phyloP scores from a whole-genome alignment of 64 coral and sea anemone species.

The Montipora efflorescens region DNA sequence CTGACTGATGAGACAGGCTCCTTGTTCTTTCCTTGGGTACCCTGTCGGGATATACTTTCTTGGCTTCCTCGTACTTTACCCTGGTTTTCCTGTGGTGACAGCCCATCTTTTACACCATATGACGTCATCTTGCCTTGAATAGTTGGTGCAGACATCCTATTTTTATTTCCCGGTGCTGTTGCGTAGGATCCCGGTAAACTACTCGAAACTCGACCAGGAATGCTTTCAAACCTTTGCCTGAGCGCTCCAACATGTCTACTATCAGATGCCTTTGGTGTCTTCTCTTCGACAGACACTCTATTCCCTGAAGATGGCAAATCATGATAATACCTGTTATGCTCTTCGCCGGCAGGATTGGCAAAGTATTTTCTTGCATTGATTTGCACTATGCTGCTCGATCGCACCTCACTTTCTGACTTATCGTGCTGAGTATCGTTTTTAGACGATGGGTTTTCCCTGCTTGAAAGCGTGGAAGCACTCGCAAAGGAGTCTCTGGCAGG shows the following conservation, averaged over 20 bases:
- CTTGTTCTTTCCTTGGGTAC: conserved; percentile 25
- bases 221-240: conserved; percentile 62
- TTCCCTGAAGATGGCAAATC: conserved; percentile 14
- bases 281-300: conserved; percentile 8
- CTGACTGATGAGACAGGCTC: conserved; percentile 3
- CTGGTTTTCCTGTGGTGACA: not conserved
- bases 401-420: not conserved
- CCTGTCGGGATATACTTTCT: not conserved
- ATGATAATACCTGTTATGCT: conserved; percentile 24
- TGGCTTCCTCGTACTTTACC: not conserved
- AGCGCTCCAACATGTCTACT: conserved; percentile 33
- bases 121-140: not conserved
- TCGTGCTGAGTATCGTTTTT: not conserved
- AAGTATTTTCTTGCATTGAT: conserved; percentile 47
- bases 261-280: not conserved
- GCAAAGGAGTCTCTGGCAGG: not conserved
- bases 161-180: not conserved
- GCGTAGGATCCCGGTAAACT: not conserved
- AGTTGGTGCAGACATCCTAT: not conserved
- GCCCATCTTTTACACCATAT: not conserved
- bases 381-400: not conserved
- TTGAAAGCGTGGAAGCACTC: not conserved
- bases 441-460: not conserved
- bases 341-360: not conserved
- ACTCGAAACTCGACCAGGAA: not conserved